A percentile compares a stretch with the other conserved stretches of the same genome.
These are phyloP conservation scores for Leptopilina boulardi DNA, from an alignment of 1,140 invertebrate species.

Conservation along the genomic window DNA sequence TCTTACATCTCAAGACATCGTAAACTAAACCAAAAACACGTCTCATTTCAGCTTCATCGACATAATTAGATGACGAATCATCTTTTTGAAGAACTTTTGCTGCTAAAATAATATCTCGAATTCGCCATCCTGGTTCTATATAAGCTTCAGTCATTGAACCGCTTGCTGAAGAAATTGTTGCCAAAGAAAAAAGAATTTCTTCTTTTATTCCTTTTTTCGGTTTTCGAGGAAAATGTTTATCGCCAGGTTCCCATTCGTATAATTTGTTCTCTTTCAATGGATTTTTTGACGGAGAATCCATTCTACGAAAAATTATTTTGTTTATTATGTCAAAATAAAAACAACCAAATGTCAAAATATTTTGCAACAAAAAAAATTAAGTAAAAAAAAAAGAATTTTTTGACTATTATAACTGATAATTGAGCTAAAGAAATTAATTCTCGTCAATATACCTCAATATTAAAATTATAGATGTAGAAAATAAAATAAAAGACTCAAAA, in stretches of 20 bases:
- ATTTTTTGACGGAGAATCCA: constrained; percentile 35
- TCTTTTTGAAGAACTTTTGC: constrained; percentile 57
- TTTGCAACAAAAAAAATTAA: background rate
- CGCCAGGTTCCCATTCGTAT: constrained; percentile 66
- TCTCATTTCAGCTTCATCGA: constrained; percentile 86
- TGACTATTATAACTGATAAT: too few species aligned
- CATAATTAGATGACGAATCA: constrained; percentile 48
- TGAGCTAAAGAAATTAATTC: too few species aligned
- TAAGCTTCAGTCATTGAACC: constrained; percentile 57
- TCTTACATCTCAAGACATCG: constrained; percentile 86
- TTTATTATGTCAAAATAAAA: background rate
- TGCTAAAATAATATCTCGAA: constrained; percentile 63
- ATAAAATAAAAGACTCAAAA: too few species aligned
- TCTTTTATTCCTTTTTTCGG: constrained; percentile 43
- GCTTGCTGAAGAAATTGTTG: constrained; percentile 22
- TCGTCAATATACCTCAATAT: too few species aligned
- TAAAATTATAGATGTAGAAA: too few species aligned
- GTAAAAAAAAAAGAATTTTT: too few species aligned
- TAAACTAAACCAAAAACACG: constrained; percentile 86
- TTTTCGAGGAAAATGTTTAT: constrained; percentile 39
- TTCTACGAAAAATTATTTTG: constrained; percentile 32
- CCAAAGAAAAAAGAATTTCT: constrained; percentile 1
- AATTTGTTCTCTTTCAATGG: constrained; percentile 17
- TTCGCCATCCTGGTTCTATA: constrained; percentile 64
- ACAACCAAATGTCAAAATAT: background rate